Percentiles rank a stretch among this genome's conserved stretches.
phyloP scores from a whole-genome alignment of 2,888 invertebrate genomes.

The Pristionchus maxplancki region DNA sequence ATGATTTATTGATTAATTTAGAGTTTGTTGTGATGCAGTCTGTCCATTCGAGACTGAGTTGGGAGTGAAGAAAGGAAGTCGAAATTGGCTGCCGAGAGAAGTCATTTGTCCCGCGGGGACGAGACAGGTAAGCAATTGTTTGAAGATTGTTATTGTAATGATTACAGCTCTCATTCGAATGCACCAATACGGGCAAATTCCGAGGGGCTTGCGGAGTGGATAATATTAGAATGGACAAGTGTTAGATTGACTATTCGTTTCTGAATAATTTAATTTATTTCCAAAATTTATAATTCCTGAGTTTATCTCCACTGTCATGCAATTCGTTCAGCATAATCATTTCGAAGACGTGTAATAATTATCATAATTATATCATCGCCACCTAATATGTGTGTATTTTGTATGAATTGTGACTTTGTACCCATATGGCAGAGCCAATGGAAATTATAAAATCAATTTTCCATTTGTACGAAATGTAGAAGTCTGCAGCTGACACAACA shows the following conservation, averaged over 20 bases:
- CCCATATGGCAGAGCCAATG: not conserved
- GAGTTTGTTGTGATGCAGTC: slow-evolving; percentile 71
- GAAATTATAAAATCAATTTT: not conserved
- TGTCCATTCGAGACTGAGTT: slow-evolving; percentile 72
- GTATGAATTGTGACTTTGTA: not conserved
- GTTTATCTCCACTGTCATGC: not conserved
- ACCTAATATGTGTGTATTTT: not conserved
- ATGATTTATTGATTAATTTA: not conserved
- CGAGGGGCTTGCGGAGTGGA: slow-evolving; percentile 74
- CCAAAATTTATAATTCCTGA: not conserved
- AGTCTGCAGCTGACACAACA: not conserved
- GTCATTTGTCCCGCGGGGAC: slow-evolving; percentile 71
- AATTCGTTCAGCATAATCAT: not conserved
- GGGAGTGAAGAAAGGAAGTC: slow-evolving; percentile 67
- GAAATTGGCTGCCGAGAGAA: slow-evolving; percentile 65
- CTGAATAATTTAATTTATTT: not conserved
- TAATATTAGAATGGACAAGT: slow-evolving; percentile 48
- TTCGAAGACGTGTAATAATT: slow-evolving; percentile 27
- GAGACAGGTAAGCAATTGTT: slow-evolving; percentile 59
- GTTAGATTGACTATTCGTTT: not conserved
- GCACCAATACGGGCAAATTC: slow-evolving; percentile 68
- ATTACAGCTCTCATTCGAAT: slow-evolving; percentile 75
- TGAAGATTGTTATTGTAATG: slow-evolving; percentile 2
- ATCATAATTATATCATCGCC: not conserved
- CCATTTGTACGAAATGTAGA: not conserved